Evolutionary conservation across 2,797 vertebrate species (phyloP), one percentile per base, ranked within the genome.

Genomic region (Dermochelys coriacea): DNA sequence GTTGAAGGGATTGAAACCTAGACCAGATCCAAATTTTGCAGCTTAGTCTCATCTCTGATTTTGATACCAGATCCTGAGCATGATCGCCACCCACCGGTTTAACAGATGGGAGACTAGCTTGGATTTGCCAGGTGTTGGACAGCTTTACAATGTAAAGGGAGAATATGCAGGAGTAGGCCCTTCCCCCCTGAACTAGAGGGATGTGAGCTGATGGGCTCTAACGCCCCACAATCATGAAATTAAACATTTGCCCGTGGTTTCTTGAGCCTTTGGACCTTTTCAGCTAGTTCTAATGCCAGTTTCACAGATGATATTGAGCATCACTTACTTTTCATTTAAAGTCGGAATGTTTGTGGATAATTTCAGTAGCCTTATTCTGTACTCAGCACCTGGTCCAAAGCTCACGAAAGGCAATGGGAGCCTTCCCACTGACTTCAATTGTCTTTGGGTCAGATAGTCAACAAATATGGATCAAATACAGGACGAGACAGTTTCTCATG

Each of bases 1-100:
- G 77, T 29, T 12, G 23, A 75, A 27, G n/a, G 64, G 45, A 47
- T 8, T 77, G 45, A 77, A 77, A 47, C 47, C 12, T 47, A 45
- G 14, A 41, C 14, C 1, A 1, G 82, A 80, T 83, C 11, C 14
- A 90, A 47, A 88, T 77, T 77, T 23, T 93, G 15, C 64, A 83
- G 2, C 83, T 94, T 82, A 77, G 41, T 80, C 45, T 92, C n/a
- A 82, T 54, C 57, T 89, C 12, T 83, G n/a, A n/a, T 93, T 97
- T 89, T 91, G 92, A 57, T 52, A 89, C 8, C 19, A 68, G 61
- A 68, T 68, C 8, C 34, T 68, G 61, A 68, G 18, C 34, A 68
- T 68, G 61, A 68, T 68, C 4, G 7, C 34, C 34, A 68, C 61
- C 64, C 2, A 5, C 37, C 23, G 6, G 21, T 37, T 71, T 71